Evolutionary conservation across 2,888 invertebrate genomes (phyloP).

Genomic region (Eremobia ochroleuca): DNA sequence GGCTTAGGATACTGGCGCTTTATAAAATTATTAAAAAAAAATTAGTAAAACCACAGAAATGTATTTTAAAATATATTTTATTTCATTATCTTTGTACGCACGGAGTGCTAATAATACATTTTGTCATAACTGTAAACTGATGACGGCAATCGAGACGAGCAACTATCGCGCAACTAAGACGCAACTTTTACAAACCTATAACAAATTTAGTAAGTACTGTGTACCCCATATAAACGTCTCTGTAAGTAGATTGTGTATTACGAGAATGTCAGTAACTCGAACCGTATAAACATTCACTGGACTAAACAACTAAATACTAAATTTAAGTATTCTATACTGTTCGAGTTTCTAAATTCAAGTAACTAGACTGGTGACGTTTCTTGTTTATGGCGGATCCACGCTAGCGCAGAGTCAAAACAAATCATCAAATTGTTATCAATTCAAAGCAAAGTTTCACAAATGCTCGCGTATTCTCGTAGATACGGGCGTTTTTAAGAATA

Average conservation of each 20-base stretch:
- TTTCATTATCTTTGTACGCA: slow-evolving; percentile 67
- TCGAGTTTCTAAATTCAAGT: slow-evolving; percentile 11
- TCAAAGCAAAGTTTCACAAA: no score
- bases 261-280: neutral
- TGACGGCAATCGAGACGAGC: slow-evolving; percentile 22
- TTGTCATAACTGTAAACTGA: slow-evolving; percentile 52
- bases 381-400: neutral
- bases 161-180: neutral
- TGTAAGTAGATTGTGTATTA: slow-evolving; percentile 5
- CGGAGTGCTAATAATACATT: slow-evolving; percentile 66
- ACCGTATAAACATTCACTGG: slow-evolving; percentile 32
- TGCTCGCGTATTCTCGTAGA: no score
- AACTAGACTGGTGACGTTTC: neutral
- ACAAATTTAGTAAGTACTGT: neutral
- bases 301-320: slow-evolving; percentile 22
- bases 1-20: neutral
- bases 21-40: no score
- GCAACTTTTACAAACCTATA: neutral
- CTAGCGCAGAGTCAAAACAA: no score
- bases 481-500: no score
- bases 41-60: slow-evolving; percentile 9
- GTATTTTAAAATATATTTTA: slow-evolving; percentile 68
- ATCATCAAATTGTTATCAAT: no score
- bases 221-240: neutral
- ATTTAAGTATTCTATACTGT: slow-evolving; percentile 22